phyloP scores from a whole-genome alignment of 1,140 invertebrate species.

The Bombus sylvicola region DNA sequence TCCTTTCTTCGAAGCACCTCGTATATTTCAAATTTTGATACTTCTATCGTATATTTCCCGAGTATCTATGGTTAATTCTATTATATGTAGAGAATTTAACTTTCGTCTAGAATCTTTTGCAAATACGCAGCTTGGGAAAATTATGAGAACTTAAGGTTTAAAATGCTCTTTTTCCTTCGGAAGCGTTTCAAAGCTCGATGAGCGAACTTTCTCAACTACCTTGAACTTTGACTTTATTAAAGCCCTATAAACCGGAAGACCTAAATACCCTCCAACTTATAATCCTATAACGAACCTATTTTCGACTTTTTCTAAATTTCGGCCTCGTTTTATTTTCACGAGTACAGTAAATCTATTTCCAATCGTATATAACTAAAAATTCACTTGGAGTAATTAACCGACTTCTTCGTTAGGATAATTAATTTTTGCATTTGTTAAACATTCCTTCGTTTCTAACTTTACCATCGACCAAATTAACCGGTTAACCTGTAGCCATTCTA shows the following conservation, averaged over 20 bases:
- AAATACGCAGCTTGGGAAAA: neutral
- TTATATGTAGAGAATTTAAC: neutral
- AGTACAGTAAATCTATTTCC: neutral
- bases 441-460: neutral
- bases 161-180: neutral
- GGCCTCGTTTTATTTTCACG: neutral
- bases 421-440: neutral
- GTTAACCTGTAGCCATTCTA: neutral
- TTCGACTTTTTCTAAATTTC: neutral
- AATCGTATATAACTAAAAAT: neutral
- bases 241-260: neutral
- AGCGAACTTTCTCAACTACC: neutral
- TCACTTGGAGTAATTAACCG: fast-evolving
- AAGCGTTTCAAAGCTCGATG: neutral
- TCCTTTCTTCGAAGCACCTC: too few species aligned
- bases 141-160: neutral
- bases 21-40: too few species aligned
- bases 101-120: neutral
- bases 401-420: neutral
- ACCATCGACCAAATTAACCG: neutral
- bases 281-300: neutral
- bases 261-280: neutral
- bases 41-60: too few species aligned
- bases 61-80: too few species aligned
- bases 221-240: constrained; percentile 16